Percentiles rank a stretch among this genome's conserved stretches.
Evolutionary conservation across 2,888 invertebrate genomes (phyloP).

Genomic region (Campoplex nolae): DNA sequence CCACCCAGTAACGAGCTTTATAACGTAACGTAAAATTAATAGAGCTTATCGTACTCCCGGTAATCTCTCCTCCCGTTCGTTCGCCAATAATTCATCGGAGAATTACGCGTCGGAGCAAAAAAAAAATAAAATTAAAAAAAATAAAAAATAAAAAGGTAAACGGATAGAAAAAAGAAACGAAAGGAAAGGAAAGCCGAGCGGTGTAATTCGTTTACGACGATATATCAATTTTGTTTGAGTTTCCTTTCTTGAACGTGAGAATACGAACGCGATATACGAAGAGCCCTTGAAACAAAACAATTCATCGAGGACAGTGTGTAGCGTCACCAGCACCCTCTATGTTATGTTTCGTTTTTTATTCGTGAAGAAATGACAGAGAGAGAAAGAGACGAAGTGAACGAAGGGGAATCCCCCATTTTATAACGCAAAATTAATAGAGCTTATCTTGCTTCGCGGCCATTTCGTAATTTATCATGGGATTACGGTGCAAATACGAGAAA

Average conservation of each 20-base stretch:
- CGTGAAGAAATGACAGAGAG: not conserved
- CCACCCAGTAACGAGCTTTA: conserved; percentile 73
- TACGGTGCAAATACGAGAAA: conserved; percentile 82
- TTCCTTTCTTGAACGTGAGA: not conserved
- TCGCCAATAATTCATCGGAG: conserved; percentile 57
- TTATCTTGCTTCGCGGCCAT: conserved; percentile 79
- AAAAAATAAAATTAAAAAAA: not conserved
- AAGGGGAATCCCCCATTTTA: conserved; percentile 72
- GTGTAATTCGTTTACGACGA: conserved; percentile 30
- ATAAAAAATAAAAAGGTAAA: not conserved
- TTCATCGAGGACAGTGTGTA: not conserved
- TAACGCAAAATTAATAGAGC: conserved; percentile 84
- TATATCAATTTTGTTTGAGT: conserved; percentile 40
- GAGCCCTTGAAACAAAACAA: not conserved
- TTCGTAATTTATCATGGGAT: conserved; percentile 84
- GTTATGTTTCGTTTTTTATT: not conserved
- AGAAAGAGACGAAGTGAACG: not conserved
- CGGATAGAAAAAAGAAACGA: not conserved
- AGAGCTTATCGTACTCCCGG: conserved; percentile 79
- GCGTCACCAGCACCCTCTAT: not conserved
- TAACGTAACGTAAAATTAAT: conserved; percentile 83
- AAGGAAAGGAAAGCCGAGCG: not conserved
- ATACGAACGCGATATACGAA: not conserved
- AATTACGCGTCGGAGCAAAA: conserved; percentile 39
- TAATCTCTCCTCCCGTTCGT: conserved; percentile 21